These are phyloP conservation scores for Cerceris ruficornis DNA, from an alignment of 2,888 invertebrate species.

Conservation along the genomic window DNA sequence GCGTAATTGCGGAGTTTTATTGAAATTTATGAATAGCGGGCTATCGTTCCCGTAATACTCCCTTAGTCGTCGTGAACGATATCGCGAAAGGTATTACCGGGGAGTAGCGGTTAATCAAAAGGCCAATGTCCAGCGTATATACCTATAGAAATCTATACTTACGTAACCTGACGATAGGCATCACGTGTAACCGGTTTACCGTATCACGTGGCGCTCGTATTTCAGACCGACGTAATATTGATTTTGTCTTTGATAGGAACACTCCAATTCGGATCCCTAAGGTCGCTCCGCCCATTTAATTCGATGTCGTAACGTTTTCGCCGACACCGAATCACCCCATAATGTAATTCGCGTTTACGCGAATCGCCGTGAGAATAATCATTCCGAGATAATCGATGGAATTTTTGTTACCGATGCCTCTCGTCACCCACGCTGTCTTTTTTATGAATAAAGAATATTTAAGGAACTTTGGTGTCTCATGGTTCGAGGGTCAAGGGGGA, in stretches of 20 bases:
- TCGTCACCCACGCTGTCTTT: too few species aligned
- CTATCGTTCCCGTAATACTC: too few species aligned
- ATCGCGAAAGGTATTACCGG: conserved; percentile 25
- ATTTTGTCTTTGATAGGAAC: conserved; percentile 65
- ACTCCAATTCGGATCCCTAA: conserved; percentile 46
- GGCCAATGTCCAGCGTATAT: conserved; percentile 43
- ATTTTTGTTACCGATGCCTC: too few species aligned
- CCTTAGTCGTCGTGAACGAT: background rate
- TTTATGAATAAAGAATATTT: too few species aligned
- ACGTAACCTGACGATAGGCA: conserved; percentile 59
- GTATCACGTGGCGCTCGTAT: conserved; percentile 66
- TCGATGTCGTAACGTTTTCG: conserved; percentile 16
- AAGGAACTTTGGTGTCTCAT: too few species aligned
- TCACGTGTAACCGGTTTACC: conserved; percentile 66
- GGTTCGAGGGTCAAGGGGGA: too few species aligned
- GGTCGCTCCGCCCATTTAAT: conserved; percentile 36
- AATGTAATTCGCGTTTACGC: background rate
- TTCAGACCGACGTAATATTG: conserved; percentile 65
- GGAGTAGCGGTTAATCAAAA: conserved; percentile 46
- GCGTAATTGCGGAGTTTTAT: too few species aligned
- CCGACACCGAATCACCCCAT: background rate
- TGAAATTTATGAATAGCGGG: too few species aligned
- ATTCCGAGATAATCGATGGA: too few species aligned
- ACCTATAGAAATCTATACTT: conserved; percentile 53
- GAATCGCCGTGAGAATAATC: too few species aligned